A percentile compares a stretch with the other conserved stretches of the same genome.
Conservation (phyloP, 2,113 vertebrate genomes). For the Silurus asotus region DNA sequence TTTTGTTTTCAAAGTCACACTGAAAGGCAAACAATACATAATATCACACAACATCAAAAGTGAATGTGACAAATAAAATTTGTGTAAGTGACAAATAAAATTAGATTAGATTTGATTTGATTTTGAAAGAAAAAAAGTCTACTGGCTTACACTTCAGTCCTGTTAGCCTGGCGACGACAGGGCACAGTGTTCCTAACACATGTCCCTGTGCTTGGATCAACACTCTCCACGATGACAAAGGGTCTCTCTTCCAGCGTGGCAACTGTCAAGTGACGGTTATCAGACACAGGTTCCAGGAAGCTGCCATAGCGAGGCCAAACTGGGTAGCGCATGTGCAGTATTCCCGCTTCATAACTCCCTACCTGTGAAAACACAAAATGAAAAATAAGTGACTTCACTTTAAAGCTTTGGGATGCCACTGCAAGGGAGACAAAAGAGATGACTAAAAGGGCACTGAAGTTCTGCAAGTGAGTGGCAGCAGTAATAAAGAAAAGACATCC, state of each 20-base stretch:
- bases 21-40: background rate
- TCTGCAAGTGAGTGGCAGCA: conserved; percentile 23
- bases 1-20: background rate
- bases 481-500: conserved; percentile 41
- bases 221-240: conserved; percentile 95
- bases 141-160: conserved; percentile 78
- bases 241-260: conserved; percentile 96
- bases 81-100: no score
- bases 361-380: conserved; percentile 73
- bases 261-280: conserved; percentile 91
- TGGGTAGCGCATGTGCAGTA: conserved; percentile 93
- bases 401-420: conserved; percentile 1
- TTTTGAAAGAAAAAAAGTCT: background rate
- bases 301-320: conserved; percentile 95
- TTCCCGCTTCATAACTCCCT: conserved; percentile 85
- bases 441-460: background rate
- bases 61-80: no score
- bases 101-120: no score
- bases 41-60: background rate
- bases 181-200: conserved; percentile 96
- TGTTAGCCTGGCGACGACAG: conserved; percentile 91
- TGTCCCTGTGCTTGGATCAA: conserved; percentile 86
- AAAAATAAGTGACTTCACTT: conserved; percentile 19
- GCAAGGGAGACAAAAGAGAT: background rate
- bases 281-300: conserved; percentile 85